Evolutionary conservation across 2,888 invertebrate genomes (phyloP).

Genomic region (Eumerus sabulonum): DNA sequence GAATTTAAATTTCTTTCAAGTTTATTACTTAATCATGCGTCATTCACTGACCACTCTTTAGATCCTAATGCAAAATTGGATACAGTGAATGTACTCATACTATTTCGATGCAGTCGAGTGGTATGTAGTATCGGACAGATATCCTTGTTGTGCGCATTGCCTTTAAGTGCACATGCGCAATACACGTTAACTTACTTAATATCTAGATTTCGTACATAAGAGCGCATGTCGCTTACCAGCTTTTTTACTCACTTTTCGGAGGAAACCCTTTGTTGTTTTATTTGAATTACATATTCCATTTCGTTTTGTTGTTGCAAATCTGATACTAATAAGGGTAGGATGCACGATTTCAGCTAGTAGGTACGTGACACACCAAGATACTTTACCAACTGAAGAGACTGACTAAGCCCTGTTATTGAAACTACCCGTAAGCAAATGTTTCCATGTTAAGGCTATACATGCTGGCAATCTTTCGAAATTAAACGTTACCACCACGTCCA

Average conservation of each 20-base stretch:
- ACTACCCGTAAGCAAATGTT: no score
- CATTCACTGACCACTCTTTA: not conserved
- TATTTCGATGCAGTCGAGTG: no score
- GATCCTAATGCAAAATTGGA: not conserved
- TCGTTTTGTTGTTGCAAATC: not conserved
- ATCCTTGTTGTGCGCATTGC: conserved; percentile 45
- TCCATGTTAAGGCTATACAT: no score
- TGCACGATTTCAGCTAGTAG: no score
- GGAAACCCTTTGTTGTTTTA: not conserved
- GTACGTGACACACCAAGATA: no score
- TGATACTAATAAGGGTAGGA: no score
- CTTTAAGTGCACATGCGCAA: conserved; percentile 52
- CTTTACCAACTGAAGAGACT: no score
- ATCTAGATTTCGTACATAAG: not conserved
- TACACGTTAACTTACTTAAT: conserved; percentile 10
- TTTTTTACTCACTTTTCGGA: not conserved
- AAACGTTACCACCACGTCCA: no score
- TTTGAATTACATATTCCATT: no score
- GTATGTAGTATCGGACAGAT: not conserved
- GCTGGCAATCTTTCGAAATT: no score
- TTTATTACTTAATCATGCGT: not conserved
- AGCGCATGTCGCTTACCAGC: not conserved
- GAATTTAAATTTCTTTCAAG: not conserved
- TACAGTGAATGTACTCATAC: conserved; percentile 7
- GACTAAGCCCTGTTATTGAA: no score